A percentile compares a stretch with the other conserved stretches of the same genome.
These are phyloP conservation scores for Nymphalis c-album DNA, from an alignment of 2,888 invertebrate species.

Conservation along the genomic window DNA sequence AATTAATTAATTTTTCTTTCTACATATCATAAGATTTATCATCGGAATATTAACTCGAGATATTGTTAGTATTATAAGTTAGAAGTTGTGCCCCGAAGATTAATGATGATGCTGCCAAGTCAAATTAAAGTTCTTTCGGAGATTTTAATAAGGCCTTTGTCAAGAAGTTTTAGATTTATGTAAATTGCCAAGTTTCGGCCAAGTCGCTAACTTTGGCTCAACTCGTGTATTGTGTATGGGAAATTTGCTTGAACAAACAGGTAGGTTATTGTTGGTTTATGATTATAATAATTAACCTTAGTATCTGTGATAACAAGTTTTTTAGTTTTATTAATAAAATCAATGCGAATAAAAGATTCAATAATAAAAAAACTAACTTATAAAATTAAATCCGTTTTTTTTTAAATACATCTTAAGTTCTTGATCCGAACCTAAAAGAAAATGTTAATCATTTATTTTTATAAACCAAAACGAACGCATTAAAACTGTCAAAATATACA, in stretches of 20 bases:
- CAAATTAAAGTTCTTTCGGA: slow-evolving; percentile 71
- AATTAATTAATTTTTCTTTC: background rate
- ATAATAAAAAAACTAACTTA: no score
- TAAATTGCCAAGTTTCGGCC: slow-evolving; percentile 62
- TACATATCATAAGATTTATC: slow-evolving; percentile 8
- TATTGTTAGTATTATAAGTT: slow-evolving; percentile 33
- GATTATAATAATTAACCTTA: background rate
- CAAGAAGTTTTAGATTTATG: slow-evolving; percentile 62
- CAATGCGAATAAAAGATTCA: no score
- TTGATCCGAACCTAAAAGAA: no score
- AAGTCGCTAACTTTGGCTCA: slow-evolving; percentile 30
- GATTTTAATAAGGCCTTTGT: slow-evolving; percentile 73
- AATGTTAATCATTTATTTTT: no score
- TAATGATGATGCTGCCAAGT: slow-evolving; percentile 69
- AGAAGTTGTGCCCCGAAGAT: slow-evolving; percentile 53
- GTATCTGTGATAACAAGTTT: no score
- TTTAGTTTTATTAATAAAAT: no score
- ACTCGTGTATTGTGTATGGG: slow-evolving; percentile 24
- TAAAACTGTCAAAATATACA: background rate
- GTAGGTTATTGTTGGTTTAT: slow-evolving; percentile 12
- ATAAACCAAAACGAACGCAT: background rate
- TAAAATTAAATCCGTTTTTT: no score
- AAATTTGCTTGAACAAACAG: slow-evolving; percentile 22
- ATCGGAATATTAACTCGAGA: slow-evolving; percentile 17
- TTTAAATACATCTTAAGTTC: no score